Base-by-base conservation (phyloP, 2,113 vertebrate genomes). In the Aix galericulata region DNA sequence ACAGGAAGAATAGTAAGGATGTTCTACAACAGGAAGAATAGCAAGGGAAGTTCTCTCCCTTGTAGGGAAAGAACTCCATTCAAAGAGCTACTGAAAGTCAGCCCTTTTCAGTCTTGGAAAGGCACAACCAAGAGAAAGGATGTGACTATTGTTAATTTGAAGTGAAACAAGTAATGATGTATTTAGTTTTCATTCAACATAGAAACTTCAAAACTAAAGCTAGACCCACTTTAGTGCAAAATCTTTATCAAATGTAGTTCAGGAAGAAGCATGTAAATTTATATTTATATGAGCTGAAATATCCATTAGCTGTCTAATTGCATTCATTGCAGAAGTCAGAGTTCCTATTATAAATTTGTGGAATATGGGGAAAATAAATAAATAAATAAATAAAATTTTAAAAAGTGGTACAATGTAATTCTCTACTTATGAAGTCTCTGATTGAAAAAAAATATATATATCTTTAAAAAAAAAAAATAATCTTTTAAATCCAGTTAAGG, bases 381-480 rank as follows among this genome's bases (percentile, higher is more conserved):
- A 44, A 44, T 16, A 44, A 44, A 44, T 15, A 42, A 42, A 42
- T 77, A 86, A 75, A 62, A 10, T 9, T 38, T 38, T 5, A 56
- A 64, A 78, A 13, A 67, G 14, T 72, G 18, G 8, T 12, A 18
- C 17, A 32, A 56, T 31, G 14, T 84, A 94, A 44, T 22, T n/a
- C 34, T 12, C 12, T 34, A 40, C 8, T 76, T 59, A 58, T 2
- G 8, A 88, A 64, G 17, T 26, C 22, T 74, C 22, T 84, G 46
- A 50, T 5, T 64, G 62, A 82, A 42, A 94, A 84, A 25, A 60
- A 21, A 69, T 38, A 38, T 38, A 38, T 38, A 38, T 38, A 38
- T n/a, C n/a, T n/a, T n/a, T n/a, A 82, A 46, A 94, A 84, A 25
- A 60, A 21, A 69, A 82, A 46, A 94, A 84, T 22, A 60, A 21